Percentiles rank a stretch among this genome's conserved stretches.
phyloP scores from a whole-genome alignment of 2,888 invertebrate species.

The Calephelis perditalis region DNA sequence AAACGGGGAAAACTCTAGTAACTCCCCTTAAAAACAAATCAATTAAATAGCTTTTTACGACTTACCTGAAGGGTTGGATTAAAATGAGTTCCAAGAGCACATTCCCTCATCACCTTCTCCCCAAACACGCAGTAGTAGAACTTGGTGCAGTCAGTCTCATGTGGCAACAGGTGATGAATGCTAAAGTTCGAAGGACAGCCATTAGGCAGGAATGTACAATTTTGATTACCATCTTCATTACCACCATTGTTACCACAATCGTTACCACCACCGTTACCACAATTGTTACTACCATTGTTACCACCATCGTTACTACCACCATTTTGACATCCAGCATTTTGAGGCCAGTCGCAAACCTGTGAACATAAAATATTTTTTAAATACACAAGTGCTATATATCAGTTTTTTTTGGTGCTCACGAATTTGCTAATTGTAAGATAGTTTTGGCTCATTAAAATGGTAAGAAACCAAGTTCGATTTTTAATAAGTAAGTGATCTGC shows the following conservation, averaged over 20 bases:
- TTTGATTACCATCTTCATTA: neutral
- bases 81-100: neutral
- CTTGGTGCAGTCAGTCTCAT: slow-evolving; percentile 56
- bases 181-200: neutral
- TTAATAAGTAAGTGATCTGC: no score
- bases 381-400: no score
- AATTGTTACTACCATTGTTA: neutral
- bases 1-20: no score
- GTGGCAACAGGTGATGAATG: slow-evolving; percentile 42
- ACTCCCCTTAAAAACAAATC: no score
- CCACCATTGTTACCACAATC: neutral
- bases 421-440: no score
- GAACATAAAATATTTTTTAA: neutral
- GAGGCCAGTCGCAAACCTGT: neutral
- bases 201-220: neutral
- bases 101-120: neutral
- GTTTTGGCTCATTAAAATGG: no score
- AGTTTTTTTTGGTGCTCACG: no score
- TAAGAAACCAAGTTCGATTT: no score
- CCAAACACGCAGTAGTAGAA: slow-evolving; percentile 52
- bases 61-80: slow-evolving; percentile 1
- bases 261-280: neutral
- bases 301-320: neutral
- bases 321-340: neutral
- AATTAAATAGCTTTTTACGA: no score